phyloP scores from a whole-genome alignment of 2,888 invertebrate genomes.

The Ophion ventricosus region DNA sequence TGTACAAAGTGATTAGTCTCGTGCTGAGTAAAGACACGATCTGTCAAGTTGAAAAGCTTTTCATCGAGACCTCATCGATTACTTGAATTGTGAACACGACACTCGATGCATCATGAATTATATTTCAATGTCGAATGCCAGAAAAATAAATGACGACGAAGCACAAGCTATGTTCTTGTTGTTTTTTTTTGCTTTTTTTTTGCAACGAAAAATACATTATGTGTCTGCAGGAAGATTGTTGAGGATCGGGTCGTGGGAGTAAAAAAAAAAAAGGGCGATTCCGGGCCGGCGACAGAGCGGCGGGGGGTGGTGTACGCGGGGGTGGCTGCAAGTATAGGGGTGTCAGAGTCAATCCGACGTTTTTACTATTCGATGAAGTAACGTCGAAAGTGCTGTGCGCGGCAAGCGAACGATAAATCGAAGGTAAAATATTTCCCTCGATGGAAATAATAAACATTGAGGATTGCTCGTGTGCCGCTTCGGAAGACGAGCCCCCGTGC shows the following conservation, averaged over 20 bases:
- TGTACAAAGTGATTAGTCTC: background rate
- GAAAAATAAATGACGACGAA: background rate
- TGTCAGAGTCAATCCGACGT: background rate
- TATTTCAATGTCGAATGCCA: background rate
- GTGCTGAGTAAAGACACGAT: background rate
- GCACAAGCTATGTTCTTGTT: background rate
- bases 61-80: background rate
- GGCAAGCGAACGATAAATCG: conserved; percentile 1
- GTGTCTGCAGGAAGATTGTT: no score
- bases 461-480: background rate
- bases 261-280: no score
- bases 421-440: conserved; percentile 16
- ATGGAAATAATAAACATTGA: conserved; percentile 21
- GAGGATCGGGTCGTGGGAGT: no score
- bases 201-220: background rate
- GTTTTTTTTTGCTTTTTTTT: background rate
- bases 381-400: background rate
- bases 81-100: background rate
- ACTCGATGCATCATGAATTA: background rate
- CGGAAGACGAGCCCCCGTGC: background rate
- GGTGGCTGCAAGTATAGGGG: background rate
- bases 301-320: background rate
- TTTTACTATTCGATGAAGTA: conserved; percentile 30
- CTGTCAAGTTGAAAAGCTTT: background rate
- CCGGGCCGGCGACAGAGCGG: no score